Conservation (phyloP, 2,113 vertebrate genomes). For the Kobus ellipsiprymnus region DNA sequence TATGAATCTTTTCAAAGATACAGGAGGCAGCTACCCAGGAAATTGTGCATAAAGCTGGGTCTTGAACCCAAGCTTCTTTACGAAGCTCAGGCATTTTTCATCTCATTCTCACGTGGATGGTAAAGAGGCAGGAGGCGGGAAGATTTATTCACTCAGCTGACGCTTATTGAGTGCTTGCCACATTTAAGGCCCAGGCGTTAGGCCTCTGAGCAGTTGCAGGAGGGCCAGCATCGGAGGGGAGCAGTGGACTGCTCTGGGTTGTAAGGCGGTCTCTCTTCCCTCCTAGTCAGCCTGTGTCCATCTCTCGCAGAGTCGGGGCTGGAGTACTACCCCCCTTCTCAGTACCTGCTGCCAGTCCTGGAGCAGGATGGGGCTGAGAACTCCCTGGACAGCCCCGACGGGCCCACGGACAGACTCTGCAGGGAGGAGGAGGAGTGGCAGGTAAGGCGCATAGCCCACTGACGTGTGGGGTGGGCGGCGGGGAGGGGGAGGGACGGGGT, state of each 20-base stretch:
- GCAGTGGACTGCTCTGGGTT: fast-evolving
- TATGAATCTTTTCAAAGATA: background rate
- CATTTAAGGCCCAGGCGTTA: background rate
- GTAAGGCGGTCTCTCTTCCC: background rate
- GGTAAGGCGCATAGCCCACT: constrained; percentile 69
- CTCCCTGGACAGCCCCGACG: constrained; percentile 78
- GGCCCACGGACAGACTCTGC: constrained; percentile 58
- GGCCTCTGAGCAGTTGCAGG: background rate
- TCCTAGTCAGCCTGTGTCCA: background rate
- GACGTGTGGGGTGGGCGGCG: fast-evolving
- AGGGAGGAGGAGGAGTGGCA: constrained; percentile 85
- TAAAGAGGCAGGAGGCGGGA: background rate
- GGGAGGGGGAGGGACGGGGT: background rate
- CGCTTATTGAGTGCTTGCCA: background rate
- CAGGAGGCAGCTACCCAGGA: background rate
- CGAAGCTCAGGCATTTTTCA: background rate
- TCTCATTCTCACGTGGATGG: background rate
- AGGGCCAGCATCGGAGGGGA: background rate
- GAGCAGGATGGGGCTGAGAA: constrained; percentile 79
- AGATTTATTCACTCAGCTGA: background rate
- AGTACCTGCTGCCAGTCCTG: constrained; percentile 85
- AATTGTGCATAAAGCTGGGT: background rate
- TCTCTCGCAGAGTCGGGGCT: constrained; percentile 86
- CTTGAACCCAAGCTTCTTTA: background rate
- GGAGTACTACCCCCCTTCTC: constrained; percentile 90